Evolutionary conservation across 2,113 vertebrate species (phyloP).

Genomic region (Todiramphus chloris): DNA sequence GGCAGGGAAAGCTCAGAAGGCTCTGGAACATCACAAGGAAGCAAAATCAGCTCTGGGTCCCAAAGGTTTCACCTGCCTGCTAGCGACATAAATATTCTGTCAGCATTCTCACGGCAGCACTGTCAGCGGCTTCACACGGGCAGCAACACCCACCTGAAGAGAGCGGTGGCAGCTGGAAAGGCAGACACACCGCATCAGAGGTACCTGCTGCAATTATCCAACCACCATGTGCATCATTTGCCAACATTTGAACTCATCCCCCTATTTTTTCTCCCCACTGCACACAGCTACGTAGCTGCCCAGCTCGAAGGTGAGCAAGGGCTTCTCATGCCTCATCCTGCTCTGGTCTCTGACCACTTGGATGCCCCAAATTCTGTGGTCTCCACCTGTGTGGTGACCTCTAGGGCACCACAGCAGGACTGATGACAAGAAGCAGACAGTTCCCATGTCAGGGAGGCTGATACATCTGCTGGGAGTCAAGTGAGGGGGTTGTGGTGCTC

Average conservation of each 20-base stretch:
- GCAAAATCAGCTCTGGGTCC: not conserved
- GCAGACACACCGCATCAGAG: accelerated
- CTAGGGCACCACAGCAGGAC: not conserved
- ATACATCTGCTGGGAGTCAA: not conserved
- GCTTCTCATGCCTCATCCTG: not conserved
- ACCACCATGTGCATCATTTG: accelerated
- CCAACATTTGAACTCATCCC: not conserved
- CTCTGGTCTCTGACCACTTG: not conserved
- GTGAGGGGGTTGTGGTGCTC: accelerated
- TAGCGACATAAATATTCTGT: not conserved
- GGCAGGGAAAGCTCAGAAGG: not conserved
- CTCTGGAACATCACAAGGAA: not conserved
- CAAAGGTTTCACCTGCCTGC: accelerated
- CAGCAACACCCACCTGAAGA: not conserved
- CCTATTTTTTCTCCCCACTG: not conserved
- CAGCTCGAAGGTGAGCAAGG: not conserved
- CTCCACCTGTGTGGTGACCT: not conserved
- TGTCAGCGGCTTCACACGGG: not conserved
- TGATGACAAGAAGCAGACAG: not conserved
- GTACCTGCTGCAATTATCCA: not conserved
- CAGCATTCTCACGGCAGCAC: accelerated
- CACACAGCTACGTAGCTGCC: not conserved
- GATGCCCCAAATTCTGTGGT: not conserved
- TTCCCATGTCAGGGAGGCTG: accelerated
- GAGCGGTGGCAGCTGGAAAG: not conserved